Percentiles rank a stretch among this genome's conserved stretches.
These are phyloP conservation scores for Cavia aperea DNA, from an alignment of 2,113 vertebrate genomes.

Conservation along the genomic window DNA sequence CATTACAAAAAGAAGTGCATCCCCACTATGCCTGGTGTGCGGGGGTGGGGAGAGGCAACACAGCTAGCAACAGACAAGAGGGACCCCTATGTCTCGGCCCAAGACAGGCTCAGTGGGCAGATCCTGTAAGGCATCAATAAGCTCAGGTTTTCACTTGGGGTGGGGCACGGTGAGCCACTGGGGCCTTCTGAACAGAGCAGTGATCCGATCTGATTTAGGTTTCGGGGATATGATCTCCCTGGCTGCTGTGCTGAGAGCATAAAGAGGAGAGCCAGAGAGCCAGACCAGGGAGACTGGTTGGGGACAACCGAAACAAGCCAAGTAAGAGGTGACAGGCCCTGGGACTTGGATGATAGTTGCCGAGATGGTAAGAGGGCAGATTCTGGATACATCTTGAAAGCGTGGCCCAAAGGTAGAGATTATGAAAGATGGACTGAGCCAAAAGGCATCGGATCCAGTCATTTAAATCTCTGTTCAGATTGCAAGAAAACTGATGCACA, in stretches of 20 bases:
- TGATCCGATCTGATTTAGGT: not conserved
- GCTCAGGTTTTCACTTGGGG: not conserved
- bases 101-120: not conserved
- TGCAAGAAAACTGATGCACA: not conserved
- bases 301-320: not conserved
- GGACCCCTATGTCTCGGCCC: not conserved
- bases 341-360: not conserved
- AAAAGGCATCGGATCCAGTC: not conserved
- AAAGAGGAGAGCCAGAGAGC: not conserved
- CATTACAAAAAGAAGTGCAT: not conserved
- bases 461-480: conserved; percentile 14
- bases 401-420: not conserved
- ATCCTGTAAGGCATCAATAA: not conserved
- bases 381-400: conserved; percentile 21
- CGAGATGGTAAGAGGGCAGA: not conserved
- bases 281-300: not conserved
- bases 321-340: not conserved
- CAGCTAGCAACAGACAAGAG: not conserved
- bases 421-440: not conserved
- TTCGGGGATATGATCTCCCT: not conserved
- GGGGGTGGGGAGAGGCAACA: not conserved
- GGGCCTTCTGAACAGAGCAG: not conserved
- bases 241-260: not conserved
- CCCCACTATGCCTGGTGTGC: not conserved
- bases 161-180: not conserved